phyloP scores from a whole-genome alignment of 1,140 invertebrate genomes.

The Aleiodes sp. region DNA sequence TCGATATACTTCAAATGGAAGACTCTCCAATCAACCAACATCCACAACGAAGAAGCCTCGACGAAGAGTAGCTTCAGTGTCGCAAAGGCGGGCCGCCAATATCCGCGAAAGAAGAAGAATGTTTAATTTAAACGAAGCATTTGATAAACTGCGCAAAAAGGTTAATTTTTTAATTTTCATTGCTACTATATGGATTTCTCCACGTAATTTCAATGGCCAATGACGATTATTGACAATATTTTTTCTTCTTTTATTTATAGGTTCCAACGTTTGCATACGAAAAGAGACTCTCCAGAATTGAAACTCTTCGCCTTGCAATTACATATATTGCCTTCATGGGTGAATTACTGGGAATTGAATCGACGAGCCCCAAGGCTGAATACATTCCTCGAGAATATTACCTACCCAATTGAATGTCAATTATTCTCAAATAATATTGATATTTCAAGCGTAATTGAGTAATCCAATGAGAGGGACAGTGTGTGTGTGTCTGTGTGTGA shows the following conservation, averaged over 20 bases:
- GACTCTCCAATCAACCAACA: slow-evolving; percentile 57
- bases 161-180: slow-evolving; percentile 53
- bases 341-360: slow-evolving; percentile 76
- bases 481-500: too few relatives aligned
- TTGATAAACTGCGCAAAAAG: slow-evolving; percentile 90
- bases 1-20: slow-evolving; percentile 52
- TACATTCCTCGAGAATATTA: slow-evolving; percentile 66
- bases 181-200: background rate
- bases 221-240: background rate
- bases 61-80: slow-evolving; percentile 87
- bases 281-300: slow-evolving; percentile 96
- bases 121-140: slow-evolving; percentile 98
- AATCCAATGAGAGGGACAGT: too few relatives aligned
- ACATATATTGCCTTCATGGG: slow-evolving; percentile 98
- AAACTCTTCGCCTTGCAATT: slow-evolving; percentile 95
- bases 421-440: background rate
- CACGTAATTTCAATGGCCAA: too few relatives aligned
- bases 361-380: slow-evolving; percentile 58
- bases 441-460: too few relatives aligned
- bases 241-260: slow-evolving; percentile 50
- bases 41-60: slow-evolving; percentile 79
- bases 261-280: slow-evolving; percentile 99
- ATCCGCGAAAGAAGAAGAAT: slow-evolving; percentile 93
- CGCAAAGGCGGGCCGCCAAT: slow-evolving; percentile 91
- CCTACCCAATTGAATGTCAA: slow-evolving; percentile 54